Evolutionary conservation across 2,113 vertebrate species (phyloP).

Genomic region (Gavialis gangeticus): DNA sequence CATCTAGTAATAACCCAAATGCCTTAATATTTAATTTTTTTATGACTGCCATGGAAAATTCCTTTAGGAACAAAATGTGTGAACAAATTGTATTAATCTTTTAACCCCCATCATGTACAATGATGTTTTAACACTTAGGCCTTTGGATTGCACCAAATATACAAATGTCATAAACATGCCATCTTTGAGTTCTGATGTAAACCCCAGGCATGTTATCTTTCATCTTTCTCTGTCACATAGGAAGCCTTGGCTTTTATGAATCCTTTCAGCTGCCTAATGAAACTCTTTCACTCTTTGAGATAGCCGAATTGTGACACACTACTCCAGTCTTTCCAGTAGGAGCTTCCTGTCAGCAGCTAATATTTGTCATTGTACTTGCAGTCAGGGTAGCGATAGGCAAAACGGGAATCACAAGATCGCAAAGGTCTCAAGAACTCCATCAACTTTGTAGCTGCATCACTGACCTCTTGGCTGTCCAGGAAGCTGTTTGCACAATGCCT

Average conservation of each 20-base stretch:
- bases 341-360: not conserved
- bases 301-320: not conserved
- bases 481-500: slow-evolving; percentile 54
- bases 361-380: slow-evolving; percentile 83
- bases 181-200: not conserved
- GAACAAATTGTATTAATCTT: slow-evolving; percentile 44
- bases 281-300: accelerated
- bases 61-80: not conserved
- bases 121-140: slow-evolving; percentile 13
- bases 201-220: not conserved
- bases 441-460: slow-evolving; percentile 50
- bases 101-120: not conserved
- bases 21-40: not conserved
- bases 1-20: not conserved
- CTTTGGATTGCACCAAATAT: not conserved
- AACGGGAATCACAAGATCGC: slow-evolving; percentile 80
- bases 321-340: accelerated
- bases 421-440: slow-evolving; percentile 78
- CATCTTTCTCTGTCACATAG: not conserved
- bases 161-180: not conserved
- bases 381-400: slow-evolving; percentile 88
- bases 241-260: not conserved
- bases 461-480: not conserved
- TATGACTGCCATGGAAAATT: slow-evolving; percentile 6
- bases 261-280: not conserved